Percentiles rank a stretch among this genome's conserved stretches.
Evolutionary conservation across 1,140 invertebrate genomes (phyloP).

Genomic region (Neocloeon triangulifer): DNA sequence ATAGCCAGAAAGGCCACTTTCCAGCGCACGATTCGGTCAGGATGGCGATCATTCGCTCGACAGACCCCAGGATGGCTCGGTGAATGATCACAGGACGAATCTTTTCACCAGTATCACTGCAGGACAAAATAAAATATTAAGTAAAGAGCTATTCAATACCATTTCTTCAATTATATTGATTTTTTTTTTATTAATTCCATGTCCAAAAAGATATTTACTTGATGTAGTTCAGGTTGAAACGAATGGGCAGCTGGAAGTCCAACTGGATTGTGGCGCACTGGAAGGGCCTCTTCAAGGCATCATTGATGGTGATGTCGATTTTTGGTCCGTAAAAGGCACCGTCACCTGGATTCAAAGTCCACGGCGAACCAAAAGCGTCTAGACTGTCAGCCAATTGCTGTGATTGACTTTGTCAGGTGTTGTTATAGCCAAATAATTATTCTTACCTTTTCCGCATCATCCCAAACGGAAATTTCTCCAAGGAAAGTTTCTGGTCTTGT

Average conservation of each 20-base stretch:
- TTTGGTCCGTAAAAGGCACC: constrained; percentile 99
- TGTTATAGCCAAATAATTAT: constrained; percentile 4
- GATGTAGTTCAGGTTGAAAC: constrained; percentile 70
- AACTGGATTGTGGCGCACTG: constrained; percentile 98
- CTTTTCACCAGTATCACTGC: constrained; percentile 67
- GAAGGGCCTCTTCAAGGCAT: constrained; percentile 70
- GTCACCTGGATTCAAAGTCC: constrained; percentile 80
- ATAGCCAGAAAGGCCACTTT: constrained; percentile 99
- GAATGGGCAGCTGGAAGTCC: constrained; percentile 89
- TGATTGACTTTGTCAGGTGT: neutral
- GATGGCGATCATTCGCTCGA: constrained; percentile 96
- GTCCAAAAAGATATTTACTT: constrained; percentile 27
- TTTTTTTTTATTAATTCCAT: neutral
- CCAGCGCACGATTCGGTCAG: constrained; percentile 91
- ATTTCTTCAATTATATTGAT: neutral
- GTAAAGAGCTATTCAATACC: constrained; percentile 3
- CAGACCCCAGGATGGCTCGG: constrained; percentile 86
- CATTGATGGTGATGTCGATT: constrained; percentile 94
- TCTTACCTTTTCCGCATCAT: constrained; percentile 61
- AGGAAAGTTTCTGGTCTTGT: constrained; percentile 91
- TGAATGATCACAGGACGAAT: constrained; percentile 94
- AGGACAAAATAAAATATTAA: constrained; percentile 11
- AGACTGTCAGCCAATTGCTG: constrained; percentile 65
- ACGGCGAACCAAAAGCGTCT: constrained; percentile 62
- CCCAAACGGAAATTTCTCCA: constrained; percentile 80